Conservation (phyloP, 2,888 invertebrate genomes). For the Hololepta plana region DNA sequence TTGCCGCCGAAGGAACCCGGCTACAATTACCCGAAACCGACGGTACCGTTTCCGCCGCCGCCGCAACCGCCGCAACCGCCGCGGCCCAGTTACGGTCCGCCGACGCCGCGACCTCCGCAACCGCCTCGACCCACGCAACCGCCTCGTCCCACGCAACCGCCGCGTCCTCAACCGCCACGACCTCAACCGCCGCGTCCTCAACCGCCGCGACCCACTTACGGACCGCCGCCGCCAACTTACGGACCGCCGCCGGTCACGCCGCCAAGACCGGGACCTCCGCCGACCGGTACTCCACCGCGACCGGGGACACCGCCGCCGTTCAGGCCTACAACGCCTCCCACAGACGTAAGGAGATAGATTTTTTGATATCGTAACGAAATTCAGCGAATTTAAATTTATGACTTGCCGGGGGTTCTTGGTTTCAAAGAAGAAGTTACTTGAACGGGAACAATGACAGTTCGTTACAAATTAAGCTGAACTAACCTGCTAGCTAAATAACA, state of each 20-base stretch:
- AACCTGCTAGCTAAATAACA: too few relatives aligned
- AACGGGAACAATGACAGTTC: too few relatives aligned
- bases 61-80: conserved; percentile 9
- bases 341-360: too few relatives aligned
- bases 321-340: too few relatives aligned
- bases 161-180: conserved; percentile 12
- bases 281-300: conserved; percentile 15
- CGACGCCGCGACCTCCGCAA: conserved; percentile 14
- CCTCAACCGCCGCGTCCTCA: conserved; percentile 12
- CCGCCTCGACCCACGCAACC: conserved; percentile 11
- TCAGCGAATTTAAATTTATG: too few relatives aligned
- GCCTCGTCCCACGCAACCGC: conserved; percentile 10
- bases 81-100: conserved; percentile 12
- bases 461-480: too few relatives aligned
- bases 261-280: conserved; percentile 5
- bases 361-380: too few relatives aligned
- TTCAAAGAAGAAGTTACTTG: too few relatives aligned
- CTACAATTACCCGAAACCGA: conserved; percentile 55
- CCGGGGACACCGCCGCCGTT: conserved; percentile 8
- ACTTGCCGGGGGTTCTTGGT: too few relatives aligned
- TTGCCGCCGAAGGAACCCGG: conserved; percentile 51
- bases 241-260: conserved; percentile 11
- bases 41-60: conserved; percentile 34
- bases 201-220: conserved; percentile 6
- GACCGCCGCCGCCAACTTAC: conserved; percentile 11